Evolutionary conservation across 37 sponge, comb jelly and placozoan species (phyloP).

Genomic region (Aphrocallistes beatrix): DNA sequence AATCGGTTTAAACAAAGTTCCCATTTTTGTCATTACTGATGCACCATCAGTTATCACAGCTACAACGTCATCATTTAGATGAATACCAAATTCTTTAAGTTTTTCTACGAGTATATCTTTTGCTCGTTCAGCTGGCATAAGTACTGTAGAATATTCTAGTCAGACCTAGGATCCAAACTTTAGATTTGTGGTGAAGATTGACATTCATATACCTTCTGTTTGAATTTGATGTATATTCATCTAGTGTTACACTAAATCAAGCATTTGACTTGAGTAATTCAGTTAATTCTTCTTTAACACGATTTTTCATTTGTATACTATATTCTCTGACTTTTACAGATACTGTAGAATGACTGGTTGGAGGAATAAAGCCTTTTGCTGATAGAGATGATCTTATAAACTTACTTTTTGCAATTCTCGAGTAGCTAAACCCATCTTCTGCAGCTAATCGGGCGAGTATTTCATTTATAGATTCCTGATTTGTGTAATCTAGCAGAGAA

Average conservation of each 20-base stretch:
- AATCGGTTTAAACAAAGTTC: background rate
- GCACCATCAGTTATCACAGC: slow-evolving; percentile 18
- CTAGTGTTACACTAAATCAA: slow-evolving; percentile 5
- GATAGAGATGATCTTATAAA: slow-evolving; percentile 1
- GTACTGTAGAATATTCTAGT: slow-evolving; percentile 9
- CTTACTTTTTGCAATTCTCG: background rate
- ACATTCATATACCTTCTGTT: slow-evolving; percentile 17
- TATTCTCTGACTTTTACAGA: background rate
- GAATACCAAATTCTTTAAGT: slow-evolving; percentile 3
- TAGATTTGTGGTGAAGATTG: background rate
- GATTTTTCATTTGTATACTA: background rate
- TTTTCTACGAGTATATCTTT: background rate
- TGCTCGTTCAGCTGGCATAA: slow-evolving; percentile 9
- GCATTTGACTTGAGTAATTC: background rate
- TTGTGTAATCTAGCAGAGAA: slow-evolving; percentile 14
- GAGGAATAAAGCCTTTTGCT: slow-evolving; percentile 2
- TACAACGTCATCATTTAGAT: slow-evolving; percentile 8
- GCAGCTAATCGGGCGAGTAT: slow-evolving; percentile 11
- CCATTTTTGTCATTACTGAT: slow-evolving; percentile 6
- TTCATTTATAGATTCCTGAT: background rate
- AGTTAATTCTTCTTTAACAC: background rate
- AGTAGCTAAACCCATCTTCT: slow-evolving; percentile 8
- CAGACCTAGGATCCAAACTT: slow-evolving; percentile 11
- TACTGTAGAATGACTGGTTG: background rate
- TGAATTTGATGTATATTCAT: slow-evolving; percentile 1